Percentiles rank a stretch among this genome's conserved stretches.
These are phyloP conservation scores for Acholoe squamosa DNA, from an alignment of 2,888 invertebrate genomes.

Conservation along the genomic window DNA sequence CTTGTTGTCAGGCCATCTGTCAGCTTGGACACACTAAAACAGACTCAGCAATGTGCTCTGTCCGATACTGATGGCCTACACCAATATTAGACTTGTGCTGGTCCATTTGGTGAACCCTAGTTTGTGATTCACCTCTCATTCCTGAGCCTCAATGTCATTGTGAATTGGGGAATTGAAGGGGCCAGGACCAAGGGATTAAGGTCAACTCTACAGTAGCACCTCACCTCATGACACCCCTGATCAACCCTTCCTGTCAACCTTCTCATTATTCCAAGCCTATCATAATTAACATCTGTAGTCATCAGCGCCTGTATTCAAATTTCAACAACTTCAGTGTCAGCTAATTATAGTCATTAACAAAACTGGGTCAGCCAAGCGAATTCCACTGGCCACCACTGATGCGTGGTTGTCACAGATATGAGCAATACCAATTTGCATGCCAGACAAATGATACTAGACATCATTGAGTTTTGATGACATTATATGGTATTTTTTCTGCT, in stretches of 20 bases:
- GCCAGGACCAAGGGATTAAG: too few species aligned
- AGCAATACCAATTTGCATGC: not conserved
- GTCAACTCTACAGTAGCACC: too few species aligned
- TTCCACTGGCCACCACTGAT: not conserved
- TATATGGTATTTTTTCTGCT: not conserved
- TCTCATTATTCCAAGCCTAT: not conserved
- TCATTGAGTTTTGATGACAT: not conserved
- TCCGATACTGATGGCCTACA: too few species aligned
- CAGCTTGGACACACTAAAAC: not conserved
- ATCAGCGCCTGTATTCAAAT: not conserved
- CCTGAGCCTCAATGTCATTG: too few species aligned
- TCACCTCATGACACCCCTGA: too few species aligned
- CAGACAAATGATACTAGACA: slow-evolving; percentile 27
- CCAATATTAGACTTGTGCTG: too few species aligned
- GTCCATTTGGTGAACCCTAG: too few species aligned
- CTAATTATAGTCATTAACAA: not conserved
- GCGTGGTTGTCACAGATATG: not conserved
- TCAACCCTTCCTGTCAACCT: not conserved
- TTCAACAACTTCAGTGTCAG: not conserved
- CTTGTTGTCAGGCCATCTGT: not conserved
- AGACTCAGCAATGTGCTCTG: too few species aligned
- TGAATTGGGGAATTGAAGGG: too few species aligned
- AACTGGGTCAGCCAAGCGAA: not conserved
- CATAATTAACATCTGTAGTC: not conserved
- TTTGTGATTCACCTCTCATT: too few species aligned